Conservation (phyloP, 2,888 invertebrate genomes). For the Ecliptopera silaceata region DNA sequence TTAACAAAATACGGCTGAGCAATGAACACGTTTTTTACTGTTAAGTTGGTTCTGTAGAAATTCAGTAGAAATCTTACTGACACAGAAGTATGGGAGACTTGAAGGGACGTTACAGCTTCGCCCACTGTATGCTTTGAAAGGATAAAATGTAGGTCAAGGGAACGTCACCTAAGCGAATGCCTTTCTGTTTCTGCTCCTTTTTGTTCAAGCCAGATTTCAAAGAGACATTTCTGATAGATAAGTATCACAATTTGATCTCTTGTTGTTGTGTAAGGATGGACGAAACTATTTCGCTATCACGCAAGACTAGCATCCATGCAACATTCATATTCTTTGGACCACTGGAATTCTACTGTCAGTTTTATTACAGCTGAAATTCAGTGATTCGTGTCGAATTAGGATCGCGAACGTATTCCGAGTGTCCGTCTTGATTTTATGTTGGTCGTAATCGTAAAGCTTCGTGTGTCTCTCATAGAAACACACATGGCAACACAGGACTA, state of each 20-base stretch:
- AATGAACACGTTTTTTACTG: not conserved
- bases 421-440: conserved; percentile 41
- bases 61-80: not conserved
- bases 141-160: conserved; percentile 33
- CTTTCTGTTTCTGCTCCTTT: not conserved
- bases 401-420: conserved; percentile 40
- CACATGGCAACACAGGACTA: not conserved
- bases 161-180: conserved; percentile 14
- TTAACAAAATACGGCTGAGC: not conserved
- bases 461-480: conserved; percentile 21
- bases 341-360: conserved; percentile 28
- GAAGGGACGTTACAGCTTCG: not conserved
- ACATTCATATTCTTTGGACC: conserved; percentile 19
- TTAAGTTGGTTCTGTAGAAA: not conserved
- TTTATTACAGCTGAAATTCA: conserved; percentile 43
- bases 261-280: too few relatives aligned
- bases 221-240: too few relatives aligned
- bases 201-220: not conserved
- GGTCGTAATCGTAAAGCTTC: conserved; percentile 40
- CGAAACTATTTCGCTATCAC: conserved; percentile 12
- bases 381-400: conserved; percentile 44
- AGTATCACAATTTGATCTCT: too few relatives aligned
- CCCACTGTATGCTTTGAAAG: conserved; percentile 21
- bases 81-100: conserved; percentile 16
- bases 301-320: not conserved